phyloP scores from a whole-genome alignment of 2,888 invertebrate species.

The Mactromeris polynyma region DNA sequence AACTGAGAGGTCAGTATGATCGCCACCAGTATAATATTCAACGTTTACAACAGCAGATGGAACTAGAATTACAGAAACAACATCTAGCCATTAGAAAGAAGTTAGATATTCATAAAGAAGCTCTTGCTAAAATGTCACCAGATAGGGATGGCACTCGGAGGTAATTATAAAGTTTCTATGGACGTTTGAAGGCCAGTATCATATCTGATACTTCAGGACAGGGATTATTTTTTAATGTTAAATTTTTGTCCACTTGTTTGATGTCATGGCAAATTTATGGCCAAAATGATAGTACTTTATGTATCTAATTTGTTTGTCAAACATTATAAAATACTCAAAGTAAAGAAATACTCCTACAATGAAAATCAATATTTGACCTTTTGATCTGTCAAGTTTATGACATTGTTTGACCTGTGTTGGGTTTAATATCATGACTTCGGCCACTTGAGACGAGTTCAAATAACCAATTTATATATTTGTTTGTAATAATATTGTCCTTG shows the following conservation, averaged over 20 bases:
- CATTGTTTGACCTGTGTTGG: background rate
- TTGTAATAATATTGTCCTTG: background rate
- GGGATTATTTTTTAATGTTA: background rate
- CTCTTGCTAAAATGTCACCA: slow-evolving; percentile 65
- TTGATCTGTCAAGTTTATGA: too few species aligned
- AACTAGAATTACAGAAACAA: slow-evolving; percentile 79
- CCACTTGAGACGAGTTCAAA: background rate
- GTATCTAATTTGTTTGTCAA: background rate
- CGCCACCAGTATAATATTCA: slow-evolving; percentile 80
- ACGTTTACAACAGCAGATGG: slow-evolving; percentile 80
- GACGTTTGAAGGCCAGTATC: background rate
- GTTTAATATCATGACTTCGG: background rate
- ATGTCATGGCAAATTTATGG: background rate
- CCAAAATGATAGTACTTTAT: background rate
- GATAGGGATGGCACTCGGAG: slow-evolving; percentile 49
- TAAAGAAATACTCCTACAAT: background rate
- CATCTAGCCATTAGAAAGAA: slow-evolving; percentile 78
- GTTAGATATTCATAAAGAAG: slow-evolving; percentile 78
- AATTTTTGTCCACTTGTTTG: background rate
- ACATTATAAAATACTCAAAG: background rate
- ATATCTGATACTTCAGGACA: too few species aligned
- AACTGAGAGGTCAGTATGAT: slow-evolving; percentile 78
- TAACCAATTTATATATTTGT: background rate
- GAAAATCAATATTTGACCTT: background rate
- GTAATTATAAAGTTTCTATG: background rate